Evolutionary conservation across 2,113 vertebrate genomes (phyloP).

Genomic region (Regulus satrapa): DNA sequence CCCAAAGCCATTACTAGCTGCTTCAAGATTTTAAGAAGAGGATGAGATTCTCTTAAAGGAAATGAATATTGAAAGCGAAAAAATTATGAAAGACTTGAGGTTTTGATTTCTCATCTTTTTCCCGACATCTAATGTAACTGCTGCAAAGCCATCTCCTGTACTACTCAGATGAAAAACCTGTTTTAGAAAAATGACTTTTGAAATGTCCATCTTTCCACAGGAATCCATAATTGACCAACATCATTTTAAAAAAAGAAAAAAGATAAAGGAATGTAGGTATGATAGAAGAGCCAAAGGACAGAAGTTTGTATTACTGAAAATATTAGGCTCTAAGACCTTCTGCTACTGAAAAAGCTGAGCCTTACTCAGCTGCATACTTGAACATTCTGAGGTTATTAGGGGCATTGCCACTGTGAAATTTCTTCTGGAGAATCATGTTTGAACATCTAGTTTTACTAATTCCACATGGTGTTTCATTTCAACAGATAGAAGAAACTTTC

Average conservation of each 20-base stretch:
- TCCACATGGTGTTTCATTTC: not conserved
- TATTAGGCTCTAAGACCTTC: not conserved
- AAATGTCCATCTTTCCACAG: not conserved
- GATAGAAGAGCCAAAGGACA: not conserved
- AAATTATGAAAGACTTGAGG: not conserved
- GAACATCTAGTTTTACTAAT: not conserved
- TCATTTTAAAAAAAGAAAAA: not conserved
- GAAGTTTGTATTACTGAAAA: not conserved
- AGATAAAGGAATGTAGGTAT: not conserved
- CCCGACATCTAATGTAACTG: not conserved
- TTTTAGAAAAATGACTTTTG: not conserved
- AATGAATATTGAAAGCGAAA: not conserved
- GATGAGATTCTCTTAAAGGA: not conserved
- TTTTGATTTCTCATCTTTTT: not conserved
- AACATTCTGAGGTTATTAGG: not conserved
- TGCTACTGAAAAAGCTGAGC: not conserved
- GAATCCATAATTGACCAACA: not conserved
- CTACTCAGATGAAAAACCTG: not conserved
- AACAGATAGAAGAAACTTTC: not conserved
- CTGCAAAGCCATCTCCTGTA: not conserved
- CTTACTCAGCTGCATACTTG: not conserved
- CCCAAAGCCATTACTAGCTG: not conserved
- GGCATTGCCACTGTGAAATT: not conserved
- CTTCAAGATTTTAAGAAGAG: not conserved
- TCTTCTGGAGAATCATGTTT: not conserved